phyloP scores from a whole-genome alignment of 2,113 vertebrate genomes.

The Craseonycteris thonglongyai region DNA sequence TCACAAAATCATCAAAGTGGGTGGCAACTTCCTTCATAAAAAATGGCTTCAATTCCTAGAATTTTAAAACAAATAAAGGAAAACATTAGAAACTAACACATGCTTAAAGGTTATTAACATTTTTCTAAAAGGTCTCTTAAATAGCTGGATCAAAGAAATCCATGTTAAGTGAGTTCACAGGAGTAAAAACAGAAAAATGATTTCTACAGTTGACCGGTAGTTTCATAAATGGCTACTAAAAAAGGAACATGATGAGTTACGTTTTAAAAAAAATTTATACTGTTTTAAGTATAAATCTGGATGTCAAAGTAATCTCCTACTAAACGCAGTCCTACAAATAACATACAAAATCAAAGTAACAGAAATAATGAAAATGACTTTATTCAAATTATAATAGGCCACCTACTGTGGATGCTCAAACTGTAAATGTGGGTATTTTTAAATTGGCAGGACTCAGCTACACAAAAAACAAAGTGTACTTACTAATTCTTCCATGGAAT shows the following conservation, averaged over 20 bases:
- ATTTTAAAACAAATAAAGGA: slow-evolving; percentile 31
- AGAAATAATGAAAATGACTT: neutral
- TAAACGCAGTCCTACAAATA: neutral
- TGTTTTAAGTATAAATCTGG: neutral
- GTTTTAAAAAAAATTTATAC: neutral
- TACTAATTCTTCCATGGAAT: neutral
- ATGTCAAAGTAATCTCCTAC: neutral
- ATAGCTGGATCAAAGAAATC: neutral
- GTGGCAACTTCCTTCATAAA: slow-evolving; percentile 91
- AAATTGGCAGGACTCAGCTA: neutral
- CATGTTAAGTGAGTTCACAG: neutral
- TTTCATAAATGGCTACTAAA: slow-evolving; percentile 11
- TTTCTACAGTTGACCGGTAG: neutral
- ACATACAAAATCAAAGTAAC: neutral
- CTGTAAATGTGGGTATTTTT: neutral
- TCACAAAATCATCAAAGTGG: slow-evolving; percentile 92
- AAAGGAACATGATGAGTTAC: neutral
- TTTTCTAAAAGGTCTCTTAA: neutral
- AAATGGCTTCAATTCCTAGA: slow-evolving; percentile 88
- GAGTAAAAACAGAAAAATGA: neutral
- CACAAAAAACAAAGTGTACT: neutral
- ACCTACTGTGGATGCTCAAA: neutral
- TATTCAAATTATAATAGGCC: neutral
- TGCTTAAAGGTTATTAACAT: neutral
- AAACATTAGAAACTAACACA: neutral